Conservation (phyloP, 2,888 invertebrate genomes). For the Euphydryas editha region DNA sequence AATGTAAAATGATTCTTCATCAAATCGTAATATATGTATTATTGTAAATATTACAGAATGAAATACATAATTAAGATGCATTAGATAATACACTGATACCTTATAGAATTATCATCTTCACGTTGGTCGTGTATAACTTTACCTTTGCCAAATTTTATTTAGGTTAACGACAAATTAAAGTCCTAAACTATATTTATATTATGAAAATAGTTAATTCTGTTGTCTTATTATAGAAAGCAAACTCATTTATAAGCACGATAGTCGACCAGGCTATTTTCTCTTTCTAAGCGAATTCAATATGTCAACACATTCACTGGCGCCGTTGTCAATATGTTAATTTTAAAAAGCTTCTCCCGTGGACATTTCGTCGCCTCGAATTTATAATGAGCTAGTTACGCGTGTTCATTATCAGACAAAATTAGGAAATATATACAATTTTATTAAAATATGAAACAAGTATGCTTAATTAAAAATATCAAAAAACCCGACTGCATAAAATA, state of each 20-base stretch:
- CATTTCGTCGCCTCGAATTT: constrained; percentile 23
- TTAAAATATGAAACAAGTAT: too few species aligned
- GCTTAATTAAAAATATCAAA: too few species aligned
- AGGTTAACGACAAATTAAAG: constrained; percentile 18
- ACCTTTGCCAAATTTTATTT: constrained; percentile 17
- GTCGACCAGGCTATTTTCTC: constrained; percentile 17
- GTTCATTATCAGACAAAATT: not conserved
- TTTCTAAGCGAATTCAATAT: constrained; percentile 26
- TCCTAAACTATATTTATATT: not conserved
- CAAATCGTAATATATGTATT: too few species aligned
- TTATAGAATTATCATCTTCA: not conserved
- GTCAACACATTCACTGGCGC: constrained; percentile 9
- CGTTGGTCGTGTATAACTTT: constrained; percentile 1
- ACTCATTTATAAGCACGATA: constrained; percentile 6
- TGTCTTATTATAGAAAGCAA: constrained; percentile 1
- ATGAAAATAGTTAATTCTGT: not conserved
- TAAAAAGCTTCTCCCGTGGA: constrained; percentile 24
- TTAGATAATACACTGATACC: not conserved
- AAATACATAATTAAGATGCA: not conserved
- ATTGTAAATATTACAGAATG: too few species aligned
- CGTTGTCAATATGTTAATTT: constrained; percentile 21
- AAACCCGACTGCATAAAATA: too few species aligned
- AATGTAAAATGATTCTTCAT: too few species aligned
- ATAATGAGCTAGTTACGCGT: constrained; percentile 27
- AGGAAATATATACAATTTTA: not conserved